Evolutionary conservation across 2,888 invertebrate species (phyloP).

Genomic region (Cosmopolites sordidus): DNA sequence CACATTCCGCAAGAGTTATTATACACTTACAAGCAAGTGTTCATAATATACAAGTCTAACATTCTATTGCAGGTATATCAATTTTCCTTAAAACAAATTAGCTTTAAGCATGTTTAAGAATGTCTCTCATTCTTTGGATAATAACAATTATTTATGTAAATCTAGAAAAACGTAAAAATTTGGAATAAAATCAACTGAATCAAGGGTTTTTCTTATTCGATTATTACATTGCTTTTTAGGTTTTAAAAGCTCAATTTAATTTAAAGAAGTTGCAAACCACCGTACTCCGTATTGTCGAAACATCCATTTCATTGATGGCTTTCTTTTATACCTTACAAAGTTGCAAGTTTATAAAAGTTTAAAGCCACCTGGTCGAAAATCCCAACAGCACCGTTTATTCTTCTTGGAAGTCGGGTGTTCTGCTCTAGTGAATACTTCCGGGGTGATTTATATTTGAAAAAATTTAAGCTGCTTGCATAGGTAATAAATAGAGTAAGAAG

Average conservation of each 20-base stretch:
- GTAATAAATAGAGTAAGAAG: conserved; percentile 13
- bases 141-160: too few species aligned
- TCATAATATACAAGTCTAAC: too few species aligned
- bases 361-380: conserved; percentile 15
- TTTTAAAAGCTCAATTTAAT: neutral
- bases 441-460: conserved; percentile 15
- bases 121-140: too few species aligned
- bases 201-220: too few species aligned
- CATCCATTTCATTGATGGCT: conserved; percentile 8
- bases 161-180: too few species aligned
- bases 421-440: conserved; percentile 17
- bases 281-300: neutral
- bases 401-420: conserved; percentile 15
- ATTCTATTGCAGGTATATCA: too few species aligned
- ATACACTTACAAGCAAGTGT: too few species aligned
- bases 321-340: conserved; percentile 13
- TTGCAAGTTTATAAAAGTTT: conserved; percentile 20
- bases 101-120: too few species aligned
- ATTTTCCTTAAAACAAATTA: too few species aligned
- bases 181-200: too few species aligned
- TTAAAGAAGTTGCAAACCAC: neutral
- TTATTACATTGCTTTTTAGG: too few species aligned
- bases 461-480: conserved; percentile 14
- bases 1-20: too few species aligned
- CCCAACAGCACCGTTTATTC: conserved; percentile 17